Percentiles rank a stretch among this genome's conserved stretches.
phyloP scores from a whole-genome alignment of 2,888 invertebrate genomes.

The Apodemia hepburni region DNA sequence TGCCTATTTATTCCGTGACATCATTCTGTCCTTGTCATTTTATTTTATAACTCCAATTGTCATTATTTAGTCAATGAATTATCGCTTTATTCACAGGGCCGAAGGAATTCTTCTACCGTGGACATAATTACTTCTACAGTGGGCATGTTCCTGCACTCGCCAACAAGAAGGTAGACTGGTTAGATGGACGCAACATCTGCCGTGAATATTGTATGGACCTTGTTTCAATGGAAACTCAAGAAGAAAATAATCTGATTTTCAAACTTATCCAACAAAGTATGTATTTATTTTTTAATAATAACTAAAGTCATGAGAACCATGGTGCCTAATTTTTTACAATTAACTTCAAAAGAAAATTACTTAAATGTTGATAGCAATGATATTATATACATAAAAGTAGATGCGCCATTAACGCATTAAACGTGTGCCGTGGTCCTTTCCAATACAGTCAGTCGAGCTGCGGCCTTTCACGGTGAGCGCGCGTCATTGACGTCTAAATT shows the following conservation, averaged over 20 bases:
- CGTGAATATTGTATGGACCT: constrained; percentile 97
- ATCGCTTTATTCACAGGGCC: constrained; percentile 82
- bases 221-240: constrained; percentile 93
- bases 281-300: constrained; percentile 37
- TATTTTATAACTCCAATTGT: constrained; percentile 28
- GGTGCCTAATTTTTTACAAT: too few relatives aligned
- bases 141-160: constrained; percentile 89
- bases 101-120: constrained; percentile 93
- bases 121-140: constrained; percentile 94
- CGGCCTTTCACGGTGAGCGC: too few relatives aligned
- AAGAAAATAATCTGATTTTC: constrained; percentile 94
- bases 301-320: too few relatives aligned
- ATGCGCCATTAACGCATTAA: too few relatives aligned
- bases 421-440: too few relatives aligned
- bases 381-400: too few relatives aligned
- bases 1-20: constrained; percentile 38
- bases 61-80: neutral
- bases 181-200: constrained; percentile 94
- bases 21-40: constrained; percentile 36
- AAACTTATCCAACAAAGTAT: constrained; percentile 92
- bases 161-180: constrained; percentile 92
- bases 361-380: too few relatives aligned
- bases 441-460: too few relatives aligned
- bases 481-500: too few relatives aligned
- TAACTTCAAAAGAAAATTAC: too few relatives aligned